These are phyloP conservation scores for Epinephelus awoara DNA, from an alignment of 2,797 vertebrate species.

Conservation along the genomic window DNA sequence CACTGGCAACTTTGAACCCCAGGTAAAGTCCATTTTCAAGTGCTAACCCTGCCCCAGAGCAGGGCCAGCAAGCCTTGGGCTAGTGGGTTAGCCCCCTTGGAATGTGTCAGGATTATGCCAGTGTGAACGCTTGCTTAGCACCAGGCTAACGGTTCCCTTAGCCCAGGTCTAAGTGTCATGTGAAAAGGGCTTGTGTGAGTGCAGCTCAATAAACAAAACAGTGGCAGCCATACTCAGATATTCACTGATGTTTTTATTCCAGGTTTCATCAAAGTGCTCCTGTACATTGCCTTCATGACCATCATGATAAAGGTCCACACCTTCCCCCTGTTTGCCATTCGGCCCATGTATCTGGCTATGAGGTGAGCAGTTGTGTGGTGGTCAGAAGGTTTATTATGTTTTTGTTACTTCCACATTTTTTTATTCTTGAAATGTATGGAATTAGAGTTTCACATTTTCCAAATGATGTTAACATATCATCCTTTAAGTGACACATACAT, in stretches of 20 bases:
- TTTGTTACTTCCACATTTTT: not conserved
- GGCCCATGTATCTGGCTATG: conserved; percentile 99
- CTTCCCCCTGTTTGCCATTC: conserved; percentile 97
- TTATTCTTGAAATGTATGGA: too few species aligned
- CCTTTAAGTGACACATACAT: too few species aligned
- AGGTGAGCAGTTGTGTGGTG: conserved; percentile 85
- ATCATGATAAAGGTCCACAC: conserved; percentile 99
- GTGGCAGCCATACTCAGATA: not conserved
- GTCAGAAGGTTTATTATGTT: not conserved
- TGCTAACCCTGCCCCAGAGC: too few species aligned
- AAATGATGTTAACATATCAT: not conserved
- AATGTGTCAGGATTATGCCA: too few species aligned
- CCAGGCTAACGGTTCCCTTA: too few species aligned
- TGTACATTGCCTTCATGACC: conserved; percentile 99
- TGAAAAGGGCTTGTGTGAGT: not conserved
- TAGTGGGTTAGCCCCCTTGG: too few species aligned
- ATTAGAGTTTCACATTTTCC: not conserved
- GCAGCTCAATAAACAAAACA: not conserved
- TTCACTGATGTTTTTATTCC: conserved; percentile 13
- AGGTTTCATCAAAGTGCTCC: conserved; percentile 97
- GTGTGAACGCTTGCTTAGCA: too few species aligned
- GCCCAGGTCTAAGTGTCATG: too few species aligned
- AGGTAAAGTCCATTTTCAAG: too few species aligned
- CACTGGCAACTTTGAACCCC: too few species aligned
- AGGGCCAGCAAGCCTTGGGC: too few species aligned